Percentiles rank a stretch among this genome's conserved stretches.
phyloP scores from a whole-genome alignment of 2,888 invertebrate genomes.

The Thera britannica region DNA sequence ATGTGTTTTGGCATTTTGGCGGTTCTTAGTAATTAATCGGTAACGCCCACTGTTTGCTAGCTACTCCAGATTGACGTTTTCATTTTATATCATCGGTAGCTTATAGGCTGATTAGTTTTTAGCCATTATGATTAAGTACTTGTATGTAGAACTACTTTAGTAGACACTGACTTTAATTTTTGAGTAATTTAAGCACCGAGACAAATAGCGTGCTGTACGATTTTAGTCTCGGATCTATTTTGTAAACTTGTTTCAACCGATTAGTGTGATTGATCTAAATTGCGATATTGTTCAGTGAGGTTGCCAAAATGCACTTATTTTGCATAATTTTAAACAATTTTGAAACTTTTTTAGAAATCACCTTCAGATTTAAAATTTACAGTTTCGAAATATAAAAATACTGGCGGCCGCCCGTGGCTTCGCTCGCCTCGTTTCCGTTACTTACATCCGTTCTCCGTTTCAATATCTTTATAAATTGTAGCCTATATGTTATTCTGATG shows the following conservation, averaged over 20 bases:
- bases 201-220: slow-evolving; percentile 18
- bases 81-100: neutral
- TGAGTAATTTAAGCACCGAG: slow-evolving; percentile 28
- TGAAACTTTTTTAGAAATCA: slow-evolving; percentile 36
- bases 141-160: neutral
- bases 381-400: slow-evolving; percentile 25
- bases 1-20: slow-evolving; percentile 68
- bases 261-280: slow-evolving; percentile 28
- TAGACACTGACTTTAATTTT: slow-evolving; percentile 16
- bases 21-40: slow-evolving; percentile 48
- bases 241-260: slow-evolving; percentile 37
- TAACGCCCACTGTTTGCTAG: slow-evolving; percentile 20
- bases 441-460: too few relatives aligned
- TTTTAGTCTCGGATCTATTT: slow-evolving; percentile 18
- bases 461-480: too few relatives aligned
- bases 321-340: slow-evolving; percentile 36
- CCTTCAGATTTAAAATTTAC: slow-evolving; percentile 21
- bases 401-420: too few relatives aligned
- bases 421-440: too few relatives aligned
- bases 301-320: slow-evolving; percentile 38
- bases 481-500: too few relatives aligned
- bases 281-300: slow-evolving; percentile 31
- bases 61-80: slow-evolving; percentile 23
- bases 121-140: neutral
- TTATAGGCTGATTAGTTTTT: neutral